Base-by-base conservation (phyloP, 2,888 invertebrate species). In the Athalia circularis region DNA sequence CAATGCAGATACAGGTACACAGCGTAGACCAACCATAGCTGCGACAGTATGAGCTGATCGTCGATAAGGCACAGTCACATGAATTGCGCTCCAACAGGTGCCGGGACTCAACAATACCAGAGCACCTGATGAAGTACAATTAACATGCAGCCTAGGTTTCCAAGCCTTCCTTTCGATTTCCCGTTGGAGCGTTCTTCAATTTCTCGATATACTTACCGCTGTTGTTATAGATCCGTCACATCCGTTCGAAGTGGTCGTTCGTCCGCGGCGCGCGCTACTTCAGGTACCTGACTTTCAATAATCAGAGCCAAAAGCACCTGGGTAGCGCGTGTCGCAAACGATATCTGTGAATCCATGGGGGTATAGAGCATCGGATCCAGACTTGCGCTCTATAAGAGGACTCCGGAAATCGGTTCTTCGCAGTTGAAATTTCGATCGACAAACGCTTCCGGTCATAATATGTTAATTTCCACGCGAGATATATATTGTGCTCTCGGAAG, bases 121-220 rank as follows among this genome's bases (percentile, higher is more conserved):
- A 97, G 97, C 97, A 97, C 97, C 97, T 97, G 97, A 97, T 97
- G 97, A 97, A 97, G 97, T 97, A 97, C 97, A 97, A 97, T 97
- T 95, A 96, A 96, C 96, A 96, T 96, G 95, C 95, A 95, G 95
- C 95, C 94, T 93, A 91, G 89, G 88, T 80, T 81, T 80, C 76
- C 77, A 13, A 68, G 13, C n/a, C 11, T 45, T 54, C 13, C 57
- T 5, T 48, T 54, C 57, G 5, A 57, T 4, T 54, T 48, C n/a
- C 75, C 15, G 43, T 64, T 13, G 59, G 6, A 57, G 62, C 50
- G 77, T 72, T 54, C 57, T 29, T 8, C 65, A 57, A 29, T 29
- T 47, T 74, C 81, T 65, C 64, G 72, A 78, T 81, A 47, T 65
- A 15, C 13, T 52, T 67, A 29, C 4, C 5, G 43, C 5, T n/a